Evolutionary conservation across 2,113 vertebrate genomes (phyloP).

Genomic region (Poicephalus gulielmi): DNA sequence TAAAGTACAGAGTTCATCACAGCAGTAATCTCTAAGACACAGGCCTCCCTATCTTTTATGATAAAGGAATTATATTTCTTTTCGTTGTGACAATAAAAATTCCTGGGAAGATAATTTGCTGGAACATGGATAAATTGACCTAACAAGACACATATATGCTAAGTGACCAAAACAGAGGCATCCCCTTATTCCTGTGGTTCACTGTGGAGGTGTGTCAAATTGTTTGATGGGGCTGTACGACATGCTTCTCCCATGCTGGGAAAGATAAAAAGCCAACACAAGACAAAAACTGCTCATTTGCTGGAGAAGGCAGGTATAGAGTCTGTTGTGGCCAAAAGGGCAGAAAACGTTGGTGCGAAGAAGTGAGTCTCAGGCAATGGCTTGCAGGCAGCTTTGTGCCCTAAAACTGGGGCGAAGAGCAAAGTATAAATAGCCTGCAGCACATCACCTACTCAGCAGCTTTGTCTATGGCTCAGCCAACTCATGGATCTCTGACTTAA

Average conservation of each 20-base stretch:
- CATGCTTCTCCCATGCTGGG: not conserved
- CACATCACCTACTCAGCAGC: not conserved
- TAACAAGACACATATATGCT: not conserved
- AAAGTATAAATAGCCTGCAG: not conserved
- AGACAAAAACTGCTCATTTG: not conserved
- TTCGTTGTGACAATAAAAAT: constrained; percentile 19
- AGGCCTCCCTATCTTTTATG: not conserved
- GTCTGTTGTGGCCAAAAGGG: not conserved
- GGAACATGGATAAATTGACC: constrained; percentile 12
- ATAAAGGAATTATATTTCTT: constrained; percentile 47
- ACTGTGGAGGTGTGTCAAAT: not conserved
- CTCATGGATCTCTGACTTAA: not conserved
- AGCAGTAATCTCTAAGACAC: constrained; percentile 31
- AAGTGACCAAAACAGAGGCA: not conserved
- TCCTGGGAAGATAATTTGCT: constrained; percentile 31
- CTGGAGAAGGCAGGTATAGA: not conserved
- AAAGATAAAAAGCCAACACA: not conserved
- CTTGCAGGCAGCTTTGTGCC: not conserved
- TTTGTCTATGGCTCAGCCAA: not conserved
- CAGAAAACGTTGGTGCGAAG: not conserved
- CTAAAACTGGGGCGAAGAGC: not conserved
- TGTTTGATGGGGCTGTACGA: not conserved
- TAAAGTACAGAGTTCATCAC: constrained; percentile 31
- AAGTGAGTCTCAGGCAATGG: not conserved
- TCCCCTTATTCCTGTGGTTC: not conserved